phyloP scores from a whole-genome alignment of 2,888 invertebrate genomes.

The Latrodectus elegans region DNA sequence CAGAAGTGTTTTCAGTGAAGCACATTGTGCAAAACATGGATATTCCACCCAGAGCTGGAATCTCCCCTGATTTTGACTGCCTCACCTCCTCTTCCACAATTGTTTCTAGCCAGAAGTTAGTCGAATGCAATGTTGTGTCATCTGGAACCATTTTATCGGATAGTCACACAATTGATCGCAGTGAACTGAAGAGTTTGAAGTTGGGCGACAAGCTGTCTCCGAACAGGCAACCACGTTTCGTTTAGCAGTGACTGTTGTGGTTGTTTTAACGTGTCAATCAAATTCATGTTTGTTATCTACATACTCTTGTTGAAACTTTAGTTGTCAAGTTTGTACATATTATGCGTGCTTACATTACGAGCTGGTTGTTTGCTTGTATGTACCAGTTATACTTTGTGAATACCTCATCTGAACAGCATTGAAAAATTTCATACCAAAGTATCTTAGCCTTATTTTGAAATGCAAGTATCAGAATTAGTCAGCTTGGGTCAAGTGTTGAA shows the following conservation, averaged over 20 bases:
- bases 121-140: slow-evolving; percentile 30
- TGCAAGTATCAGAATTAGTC: no score
- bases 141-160: slow-evolving; percentile 13
- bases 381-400: slow-evolving; percentile 57
- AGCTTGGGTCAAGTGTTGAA: no score
- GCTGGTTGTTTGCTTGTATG: slow-evolving; percentile 24
- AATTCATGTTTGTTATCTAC: not conserved
- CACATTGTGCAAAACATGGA: slow-evolving; percentile 56
- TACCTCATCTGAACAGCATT: slow-evolving; percentile 60
- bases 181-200: slow-evolving; percentile 13
- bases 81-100: not conserved
- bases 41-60: slow-evolving; percentile 15
- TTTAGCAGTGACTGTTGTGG: slow-evolving; percentile 5
- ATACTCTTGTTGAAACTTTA: not conserved
- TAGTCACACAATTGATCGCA: slow-evolving; percentile 21
- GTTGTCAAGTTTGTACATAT: slow-evolving; percentile 54
- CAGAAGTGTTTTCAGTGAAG: slow-evolving; percentile 49
- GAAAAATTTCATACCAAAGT: slow-evolving; percentile 48
- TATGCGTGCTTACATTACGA: slow-evolving; percentile 22
- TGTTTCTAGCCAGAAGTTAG: slow-evolving; percentile 19
- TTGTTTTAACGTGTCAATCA: not conserved
- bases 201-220: slow-evolving; percentile 57
- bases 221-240: slow-evolving; percentile 63
- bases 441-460: no score
- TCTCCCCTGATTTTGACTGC: slow-evolving; percentile 23